Evolutionary conservation across 2,888 invertebrate genomes (phyloP).

Genomic region (Melanophora roralis): DNA sequence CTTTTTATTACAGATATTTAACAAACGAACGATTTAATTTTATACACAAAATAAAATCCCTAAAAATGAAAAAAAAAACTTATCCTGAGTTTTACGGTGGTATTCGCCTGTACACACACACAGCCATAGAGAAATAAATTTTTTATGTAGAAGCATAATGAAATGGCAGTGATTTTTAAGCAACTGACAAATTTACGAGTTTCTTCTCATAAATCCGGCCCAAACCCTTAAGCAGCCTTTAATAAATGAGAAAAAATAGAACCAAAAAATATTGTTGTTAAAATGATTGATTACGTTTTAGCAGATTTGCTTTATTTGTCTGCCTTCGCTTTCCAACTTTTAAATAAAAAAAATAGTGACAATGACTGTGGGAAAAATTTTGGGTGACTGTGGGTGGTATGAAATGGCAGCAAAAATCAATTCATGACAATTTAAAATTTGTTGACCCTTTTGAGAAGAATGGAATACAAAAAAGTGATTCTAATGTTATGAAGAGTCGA

Average conservation of each 20-base stretch:
- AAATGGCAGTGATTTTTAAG: slow-evolving; percentile 43
- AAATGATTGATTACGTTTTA: slow-evolving; percentile 63
- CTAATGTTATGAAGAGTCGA: slow-evolving; percentile 14
- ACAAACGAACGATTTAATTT: slow-evolving; percentile 4
- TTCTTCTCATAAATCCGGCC: neutral
- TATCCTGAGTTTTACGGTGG: too few relatives aligned
- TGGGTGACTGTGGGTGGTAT: neutral
- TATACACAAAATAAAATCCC: slow-evolving; percentile 20
- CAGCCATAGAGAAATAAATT: too few relatives aligned
- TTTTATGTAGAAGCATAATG: too few relatives aligned
- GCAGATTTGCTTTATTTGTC: slow-evolving; percentile 11
- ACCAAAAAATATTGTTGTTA: slow-evolving; percentile 41
- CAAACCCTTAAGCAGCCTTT: too few relatives aligned
- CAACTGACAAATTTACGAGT: slow-evolving; percentile 38
- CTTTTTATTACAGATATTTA: slow-evolving; percentile 32
- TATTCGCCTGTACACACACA: neutral
- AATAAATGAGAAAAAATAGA: neutral
- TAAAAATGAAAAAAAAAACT: neutral
- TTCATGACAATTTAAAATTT: slow-evolving; percentile 54
- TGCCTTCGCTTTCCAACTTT: neutral
- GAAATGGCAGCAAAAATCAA: slow-evolving; percentile 37
- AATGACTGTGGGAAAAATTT: neutral
- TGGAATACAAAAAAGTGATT: neutral
- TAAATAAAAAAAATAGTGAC: neutral
- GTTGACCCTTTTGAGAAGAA: slow-evolving; percentile 39